phyloP scores from a whole-genome alignment of 1,140 invertebrate species.

The Plodia interpunctella region DNA sequence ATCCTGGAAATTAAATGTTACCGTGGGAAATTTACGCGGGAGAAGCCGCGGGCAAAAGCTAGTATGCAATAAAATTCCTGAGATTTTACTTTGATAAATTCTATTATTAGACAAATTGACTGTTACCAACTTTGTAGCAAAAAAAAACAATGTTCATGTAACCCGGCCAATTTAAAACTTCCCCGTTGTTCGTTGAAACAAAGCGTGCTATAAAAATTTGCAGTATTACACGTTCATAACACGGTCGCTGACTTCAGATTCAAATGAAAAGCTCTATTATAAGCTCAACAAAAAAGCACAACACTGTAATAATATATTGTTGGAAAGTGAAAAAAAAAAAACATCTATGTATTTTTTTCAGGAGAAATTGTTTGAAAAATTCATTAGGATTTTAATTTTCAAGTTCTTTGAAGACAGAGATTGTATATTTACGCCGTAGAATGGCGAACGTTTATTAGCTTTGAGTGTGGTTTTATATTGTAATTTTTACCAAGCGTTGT shows the following conservation, averaged over 20 bases:
- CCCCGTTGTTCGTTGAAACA: background rate
- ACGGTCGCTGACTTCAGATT: conserved; percentile 1
- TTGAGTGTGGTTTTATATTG: too few species aligned
- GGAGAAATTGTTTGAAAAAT: background rate
- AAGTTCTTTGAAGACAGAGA: too few species aligned
- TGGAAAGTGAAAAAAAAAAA: background rate
- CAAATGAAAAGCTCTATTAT: conserved; percentile 3
- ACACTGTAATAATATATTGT: background rate
- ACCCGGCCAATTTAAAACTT: background rate
- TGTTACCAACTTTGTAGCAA: background rate
- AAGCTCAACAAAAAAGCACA: background rate
- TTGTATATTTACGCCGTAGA: too few species aligned
- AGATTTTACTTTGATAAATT: too few species aligned
- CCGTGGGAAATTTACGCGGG: too few species aligned
- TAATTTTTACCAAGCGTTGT: too few species aligned
- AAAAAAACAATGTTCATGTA: background rate
- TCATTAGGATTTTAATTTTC: background rate
- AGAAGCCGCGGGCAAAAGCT: too few species aligned
- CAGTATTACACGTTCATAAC: conserved; percentile 7
- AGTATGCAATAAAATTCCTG: too few species aligned
- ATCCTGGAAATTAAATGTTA: too few species aligned
- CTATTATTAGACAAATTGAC: too few species aligned
- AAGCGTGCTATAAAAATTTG: conserved; percentile 5
- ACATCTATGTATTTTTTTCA: background rate
- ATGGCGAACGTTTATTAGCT: too few species aligned